phyloP scores from a whole-genome alignment of 2,888 invertebrate genomes.

The Torymus auratus region DNA sequence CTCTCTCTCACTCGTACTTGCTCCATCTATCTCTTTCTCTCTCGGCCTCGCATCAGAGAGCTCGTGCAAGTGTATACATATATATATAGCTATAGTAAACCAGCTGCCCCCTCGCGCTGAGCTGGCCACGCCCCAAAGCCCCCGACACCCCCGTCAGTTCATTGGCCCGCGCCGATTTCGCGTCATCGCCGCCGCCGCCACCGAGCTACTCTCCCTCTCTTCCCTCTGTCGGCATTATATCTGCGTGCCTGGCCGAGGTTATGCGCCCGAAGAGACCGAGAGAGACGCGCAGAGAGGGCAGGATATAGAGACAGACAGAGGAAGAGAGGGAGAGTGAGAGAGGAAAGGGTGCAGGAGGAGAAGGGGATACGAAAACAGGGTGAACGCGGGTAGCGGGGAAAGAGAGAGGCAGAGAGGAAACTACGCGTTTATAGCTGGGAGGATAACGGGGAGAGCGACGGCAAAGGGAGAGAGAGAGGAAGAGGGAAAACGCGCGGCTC shows the following conservation, averaged over 20 bases:
- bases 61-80: background rate
- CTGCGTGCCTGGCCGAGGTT: conserved; percentile 39
- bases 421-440: conserved; percentile 55
- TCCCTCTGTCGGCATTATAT: conserved; percentile 31
- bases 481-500: conserved; percentile 13
- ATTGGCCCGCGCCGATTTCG: conserved; percentile 75
- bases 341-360: background rate
- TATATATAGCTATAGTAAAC: no score
- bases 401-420: background rate
- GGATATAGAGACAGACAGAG: background rate
- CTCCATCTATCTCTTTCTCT: conserved; percentile 17
- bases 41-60: conserved; percentile 16
- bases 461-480: conserved; percentile 1
- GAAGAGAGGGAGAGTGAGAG: background rate
- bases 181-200: conserved; percentile 70
- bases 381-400: background rate
- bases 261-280: background rate
- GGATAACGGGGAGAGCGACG: conserved; percentile 55
- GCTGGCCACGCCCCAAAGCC: conserved; percentile 72
- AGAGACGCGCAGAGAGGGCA: background rate
- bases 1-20: background rate
- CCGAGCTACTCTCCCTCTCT: conserved; percentile 54
- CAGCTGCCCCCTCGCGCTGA: background rate
- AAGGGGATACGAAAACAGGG: conserved; percentile 24
- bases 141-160: conserved; percentile 67